Percentiles rank a stretch among this genome's conserved stretches.
Evolutionary conservation across 1,140 invertebrate genomes (phyloP).

Genomic region (Drosophila ficusphila): DNA sequence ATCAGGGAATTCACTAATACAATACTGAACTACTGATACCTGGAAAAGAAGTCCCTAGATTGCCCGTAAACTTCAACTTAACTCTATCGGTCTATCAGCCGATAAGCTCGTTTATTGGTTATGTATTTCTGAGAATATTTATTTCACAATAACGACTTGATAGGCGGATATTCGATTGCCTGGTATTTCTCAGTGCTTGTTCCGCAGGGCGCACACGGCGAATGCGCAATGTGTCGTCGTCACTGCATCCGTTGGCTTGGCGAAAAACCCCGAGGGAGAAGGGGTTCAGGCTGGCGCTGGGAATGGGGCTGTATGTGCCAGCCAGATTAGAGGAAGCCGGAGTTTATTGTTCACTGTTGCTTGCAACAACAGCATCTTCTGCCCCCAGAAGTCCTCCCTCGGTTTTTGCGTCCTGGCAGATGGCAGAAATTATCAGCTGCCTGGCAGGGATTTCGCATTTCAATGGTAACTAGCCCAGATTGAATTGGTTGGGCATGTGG

Average conservation of each 20-base stretch:
- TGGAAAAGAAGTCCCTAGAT: too few relatives aligned
- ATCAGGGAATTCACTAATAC: too few relatives aligned
- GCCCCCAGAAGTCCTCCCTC: background rate
- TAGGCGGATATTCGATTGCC: background rate
- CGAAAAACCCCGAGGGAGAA: background rate
- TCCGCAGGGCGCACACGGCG: constrained; percentile 49
- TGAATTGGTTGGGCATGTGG: constrained; percentile 11
- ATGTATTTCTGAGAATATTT: too few relatives aligned
- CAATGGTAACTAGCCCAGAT: constrained; percentile 25
- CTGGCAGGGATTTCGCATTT: constrained; percentile 32
- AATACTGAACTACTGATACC: too few relatives aligned
- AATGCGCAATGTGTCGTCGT: constrained; percentile 68
- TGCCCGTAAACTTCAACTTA: too few relatives aligned
- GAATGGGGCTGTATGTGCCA: constrained; percentile 37
- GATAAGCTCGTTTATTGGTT: too few relatives aligned
- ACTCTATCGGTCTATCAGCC: too few relatives aligned
- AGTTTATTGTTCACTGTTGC: constrained; percentile 47
- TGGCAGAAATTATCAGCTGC: constrained; percentile 30
- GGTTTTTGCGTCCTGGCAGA: constrained; percentile 8
- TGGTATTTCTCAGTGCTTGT: constrained; percentile 8
- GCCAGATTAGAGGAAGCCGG: constrained; percentile 62
- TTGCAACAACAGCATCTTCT: constrained; percentile 30
- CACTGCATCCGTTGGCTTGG: constrained; percentile 38
- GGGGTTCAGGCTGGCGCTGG: background rate
- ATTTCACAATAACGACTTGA: constrained; percentile 8